Conservation (phyloP, 1,140 invertebrate genomes). For the Charaxes varanes region DNA sequence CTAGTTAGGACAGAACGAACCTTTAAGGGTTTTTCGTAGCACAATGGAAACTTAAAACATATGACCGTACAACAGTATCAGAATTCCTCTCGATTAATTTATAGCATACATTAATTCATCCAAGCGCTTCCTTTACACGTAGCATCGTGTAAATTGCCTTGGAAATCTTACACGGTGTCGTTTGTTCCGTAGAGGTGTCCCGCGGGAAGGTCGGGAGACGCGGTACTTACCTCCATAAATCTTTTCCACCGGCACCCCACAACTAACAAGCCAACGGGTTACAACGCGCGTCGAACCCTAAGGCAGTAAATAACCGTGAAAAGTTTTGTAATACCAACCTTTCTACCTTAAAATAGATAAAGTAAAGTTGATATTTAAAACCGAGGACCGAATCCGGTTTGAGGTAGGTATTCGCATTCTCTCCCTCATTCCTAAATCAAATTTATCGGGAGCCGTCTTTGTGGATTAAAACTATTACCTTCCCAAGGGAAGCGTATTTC, state of each 20-base stretch:
- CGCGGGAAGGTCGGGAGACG: slow-evolving; percentile 46
- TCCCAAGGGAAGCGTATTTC: not conserved
- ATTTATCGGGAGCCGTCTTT: not conserved
- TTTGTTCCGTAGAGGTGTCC: slow-evolving; percentile 57
- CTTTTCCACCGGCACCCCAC: slow-evolving; percentile 58
- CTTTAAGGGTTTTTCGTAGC: too few species aligned
- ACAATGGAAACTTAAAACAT: slow-evolving; percentile 34
- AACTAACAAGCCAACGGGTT: slow-evolving; percentile 56
- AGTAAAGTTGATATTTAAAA: not conserved
- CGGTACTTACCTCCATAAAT: slow-evolving; percentile 62
- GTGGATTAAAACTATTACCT: slow-evolving; percentile 18
- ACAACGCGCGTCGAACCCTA: slow-evolving; percentile 33
- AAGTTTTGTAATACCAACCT: slow-evolving; percentile 35
- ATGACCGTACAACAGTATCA: slow-evolving; percentile 5
- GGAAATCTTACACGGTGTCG: slow-evolving; percentile 62
- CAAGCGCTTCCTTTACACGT: slow-evolving; percentile 12
- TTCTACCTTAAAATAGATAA: slow-evolving; percentile 1
- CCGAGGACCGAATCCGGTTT: too few species aligned
- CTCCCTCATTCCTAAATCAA: slow-evolving; percentile 5
- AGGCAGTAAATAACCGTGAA: slow-evolving; percentile 50
- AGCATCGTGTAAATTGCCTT: slow-evolving; percentile 55
- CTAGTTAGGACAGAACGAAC: too few species aligned
- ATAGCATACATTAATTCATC: slow-evolving; percentile 15
- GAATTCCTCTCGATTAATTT: slow-evolving; percentile 15
- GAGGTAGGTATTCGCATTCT: too few species aligned